Evolutionary conservation across 2,888 invertebrate species (phyloP).

Genomic region (Osmoderma eremita): DNA sequence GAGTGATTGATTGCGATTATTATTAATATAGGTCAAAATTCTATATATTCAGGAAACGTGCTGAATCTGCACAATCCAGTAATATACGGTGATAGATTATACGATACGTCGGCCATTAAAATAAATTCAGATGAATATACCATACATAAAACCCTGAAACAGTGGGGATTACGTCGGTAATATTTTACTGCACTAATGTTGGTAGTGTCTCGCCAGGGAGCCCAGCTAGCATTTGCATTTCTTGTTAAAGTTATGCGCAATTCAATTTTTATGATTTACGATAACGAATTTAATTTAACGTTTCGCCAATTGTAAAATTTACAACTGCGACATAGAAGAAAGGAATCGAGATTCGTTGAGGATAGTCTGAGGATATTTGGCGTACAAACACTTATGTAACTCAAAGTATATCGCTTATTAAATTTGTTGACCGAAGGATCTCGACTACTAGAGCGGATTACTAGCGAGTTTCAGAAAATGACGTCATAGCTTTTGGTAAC

Average conservation of each 20-base stretch:
- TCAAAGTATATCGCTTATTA: too few relatives aligned
- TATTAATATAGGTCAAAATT: too few relatives aligned
- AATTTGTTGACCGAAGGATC: too few relatives aligned
- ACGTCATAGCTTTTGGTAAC: too few relatives aligned
- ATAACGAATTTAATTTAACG: conserved; percentile 47
- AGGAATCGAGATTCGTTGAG: too few relatives aligned
- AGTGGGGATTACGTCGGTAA: conserved; percentile 19
- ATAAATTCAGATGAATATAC: conserved; percentile 11
- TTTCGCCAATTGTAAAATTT: conserved; percentile 44
- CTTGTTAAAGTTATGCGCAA: conserved; percentile 32
- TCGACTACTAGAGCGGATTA: too few relatives aligned
- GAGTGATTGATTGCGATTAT: too few relatives aligned
- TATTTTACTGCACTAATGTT: conserved; percentile 16
- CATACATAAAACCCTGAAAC: conserved; percentile 10
- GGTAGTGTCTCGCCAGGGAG: conserved; percentile 4
- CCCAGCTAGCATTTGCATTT: conserved; percentile 5
- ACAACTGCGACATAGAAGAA: conserved; percentile 33
- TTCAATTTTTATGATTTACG: conserved; percentile 43
- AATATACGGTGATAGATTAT: conserved; percentile 1
- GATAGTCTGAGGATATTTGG: too few relatives aligned
- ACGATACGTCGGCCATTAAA: conserved; percentile 5
- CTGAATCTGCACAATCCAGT: too few relatives aligned
- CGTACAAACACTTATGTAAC: too few relatives aligned
- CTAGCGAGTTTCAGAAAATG: too few relatives aligned
- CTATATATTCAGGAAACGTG: too few relatives aligned